Evolutionary conservation across 2,888 invertebrate genomes (phyloP).

Genomic region (Cheilosia pagana): DNA sequence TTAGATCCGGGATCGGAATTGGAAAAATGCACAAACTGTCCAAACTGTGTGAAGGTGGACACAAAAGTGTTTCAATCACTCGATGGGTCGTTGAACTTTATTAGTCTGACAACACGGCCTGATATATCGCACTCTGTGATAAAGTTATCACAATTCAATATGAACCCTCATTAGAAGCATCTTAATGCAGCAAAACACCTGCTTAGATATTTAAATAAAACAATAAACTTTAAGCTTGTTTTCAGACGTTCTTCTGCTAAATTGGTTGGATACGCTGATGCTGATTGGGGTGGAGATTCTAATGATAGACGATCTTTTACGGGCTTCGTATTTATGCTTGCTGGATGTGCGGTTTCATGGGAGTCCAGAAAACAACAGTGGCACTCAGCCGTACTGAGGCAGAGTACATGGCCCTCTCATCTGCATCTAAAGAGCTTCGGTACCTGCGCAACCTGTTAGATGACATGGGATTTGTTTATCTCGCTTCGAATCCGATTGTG

Average conservation of each 20-base stretch:
- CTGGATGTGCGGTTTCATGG: conserved; percentile 33
- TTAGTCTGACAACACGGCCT: conserved; percentile 24
- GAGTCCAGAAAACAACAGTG: conserved; percentile 31
- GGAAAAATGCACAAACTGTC: background rate
- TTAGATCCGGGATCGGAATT: background rate
- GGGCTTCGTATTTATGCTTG: conserved; percentile 32
- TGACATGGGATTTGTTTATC: conserved; percentile 26
- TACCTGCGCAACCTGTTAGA: conserved; percentile 27
- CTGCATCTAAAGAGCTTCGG: conserved; percentile 35
- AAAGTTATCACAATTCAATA: conserved; percentile 33
- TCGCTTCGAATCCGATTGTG: background rate
- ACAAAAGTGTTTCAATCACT: conserved; percentile 8
- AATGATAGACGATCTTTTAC: conserved; percentile 49
- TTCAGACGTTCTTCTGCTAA: conserved; percentile 32
- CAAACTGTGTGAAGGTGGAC: conserved; percentile 5
- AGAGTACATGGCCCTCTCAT: conserved; percentile 29
- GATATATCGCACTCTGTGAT: conserved; percentile 32
- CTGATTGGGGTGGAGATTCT: conserved; percentile 45
- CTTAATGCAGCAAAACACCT: conserved; percentile 24
- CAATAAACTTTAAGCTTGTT: conserved; percentile 27
- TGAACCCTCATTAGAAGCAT: conserved; percentile 18
- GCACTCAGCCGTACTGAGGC: conserved; percentile 18
- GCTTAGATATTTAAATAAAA: conserved; percentile 28
- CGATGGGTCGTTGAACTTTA: conserved; percentile 25
- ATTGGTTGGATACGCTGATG: conserved; percentile 44